phyloP scores from a whole-genome alignment of 2,888 invertebrate genomes.

The Rhogogaster chlorosoma region DNA sequence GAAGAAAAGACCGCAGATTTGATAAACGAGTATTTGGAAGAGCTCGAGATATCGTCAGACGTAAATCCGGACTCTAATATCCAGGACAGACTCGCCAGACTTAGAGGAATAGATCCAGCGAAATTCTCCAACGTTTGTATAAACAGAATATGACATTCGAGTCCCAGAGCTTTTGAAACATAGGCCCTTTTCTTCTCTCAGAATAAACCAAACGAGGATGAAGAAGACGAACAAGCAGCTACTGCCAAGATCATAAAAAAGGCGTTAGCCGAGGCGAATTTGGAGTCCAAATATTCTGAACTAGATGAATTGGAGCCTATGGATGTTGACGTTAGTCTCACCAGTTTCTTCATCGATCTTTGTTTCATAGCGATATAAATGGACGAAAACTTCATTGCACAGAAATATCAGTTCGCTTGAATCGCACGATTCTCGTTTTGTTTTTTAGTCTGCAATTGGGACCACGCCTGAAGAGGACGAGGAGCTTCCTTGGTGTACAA shows the following conservation, averaged over 20 bases:
- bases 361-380: background rate
- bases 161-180: background rate
- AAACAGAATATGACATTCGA: background rate
- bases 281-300: conserved; percentile 76
- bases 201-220: conserved; percentile 62
- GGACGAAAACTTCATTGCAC: background rate
- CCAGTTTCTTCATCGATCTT: background rate
- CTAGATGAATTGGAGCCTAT: conserved; percentile 66
- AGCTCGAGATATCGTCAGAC: conserved; percentile 77
- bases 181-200: background rate
- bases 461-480: conserved; percentile 59
- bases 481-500: conserved; percentile 90
- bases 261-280: conserved; percentile 78
- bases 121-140: conserved; percentile 57
- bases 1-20: conserved; percentile 87
- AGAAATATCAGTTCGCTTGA: background rate
- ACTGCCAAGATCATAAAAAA: conserved; percentile 72
- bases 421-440: background rate
- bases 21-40: conserved; percentile 79
- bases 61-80: conserved; percentile 80
- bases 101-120: conserved; percentile 77
- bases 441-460: background rate
- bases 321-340: conserved; percentile 64
- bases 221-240: conserved; percentile 75
- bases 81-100: conserved; percentile 79